phyloP scores from a whole-genome alignment of 2,113 vertebrate species.

The Malurus cyaneus region DNA sequence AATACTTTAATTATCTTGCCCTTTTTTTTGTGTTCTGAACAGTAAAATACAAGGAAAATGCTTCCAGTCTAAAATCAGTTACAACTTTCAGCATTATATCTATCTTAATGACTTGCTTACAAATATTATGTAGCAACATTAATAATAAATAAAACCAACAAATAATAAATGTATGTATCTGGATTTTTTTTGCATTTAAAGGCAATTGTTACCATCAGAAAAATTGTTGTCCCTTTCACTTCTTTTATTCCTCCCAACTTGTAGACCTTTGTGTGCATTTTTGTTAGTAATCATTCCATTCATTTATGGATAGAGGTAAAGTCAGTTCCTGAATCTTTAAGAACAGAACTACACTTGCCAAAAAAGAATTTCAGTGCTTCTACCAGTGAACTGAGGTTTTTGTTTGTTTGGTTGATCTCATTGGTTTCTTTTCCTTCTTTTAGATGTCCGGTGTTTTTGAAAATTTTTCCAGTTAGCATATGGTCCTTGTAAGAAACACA shows the following conservation, averaged over 20 bases:
- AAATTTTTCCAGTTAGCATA: background rate
- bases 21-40: background rate
- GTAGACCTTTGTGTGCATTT: background rate
- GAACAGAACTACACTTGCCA: background rate
- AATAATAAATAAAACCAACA: background rate
- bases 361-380: background rate
- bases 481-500: background rate
- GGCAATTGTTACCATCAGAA: background rate
- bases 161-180: background rate
- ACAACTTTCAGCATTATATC: background rate
- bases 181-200: background rate
- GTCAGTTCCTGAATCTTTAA: background rate
- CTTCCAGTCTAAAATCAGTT: background rate
- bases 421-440: background rate
- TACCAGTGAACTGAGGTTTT: background rate
- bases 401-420: background rate
- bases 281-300: background rate
- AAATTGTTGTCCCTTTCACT: fast-evolving
- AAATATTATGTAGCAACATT: background rate
- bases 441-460: background rate
- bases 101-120: background rate
- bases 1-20: constrained; percentile 12
- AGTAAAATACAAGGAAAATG: constrained; percentile 22
- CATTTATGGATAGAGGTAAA: background rate
- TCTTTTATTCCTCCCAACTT: background rate